Evolutionary conservation across 2,113 vertebrate genomes (phyloP), one percentile per base, ranked within the genome.

Genomic region (Oreotrochilus melanogaster): DNA sequence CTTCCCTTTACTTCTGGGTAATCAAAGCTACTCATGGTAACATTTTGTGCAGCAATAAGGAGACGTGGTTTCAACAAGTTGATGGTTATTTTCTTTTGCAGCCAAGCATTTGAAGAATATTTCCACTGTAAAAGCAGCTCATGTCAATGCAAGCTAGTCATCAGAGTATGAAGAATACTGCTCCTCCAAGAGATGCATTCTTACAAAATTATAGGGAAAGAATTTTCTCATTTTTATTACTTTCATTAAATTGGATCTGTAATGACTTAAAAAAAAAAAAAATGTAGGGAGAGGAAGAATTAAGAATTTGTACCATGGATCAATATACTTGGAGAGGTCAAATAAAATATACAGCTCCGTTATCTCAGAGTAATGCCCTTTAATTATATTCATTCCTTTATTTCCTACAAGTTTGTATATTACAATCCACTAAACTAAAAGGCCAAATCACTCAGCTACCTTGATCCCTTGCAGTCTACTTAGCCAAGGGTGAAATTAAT

Each of bases 401-500:
- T 88, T 92, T 94, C 60, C 70, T 86, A 80, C 24, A 47, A 89
- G 65, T 86, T 60, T 78, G 56, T 39, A 66, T 70, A 74, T 57
- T 88, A 35, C 23, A 95, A 86, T 92, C 82, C 30, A 73, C 72
- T 78, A 89, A 88, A 85, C 24, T 42, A 61, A 81, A 86, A 71
- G 56, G 42, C 71, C 60, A 90, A 76, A 86, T 90, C 70, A 66
- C 62, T 86, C 72, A 88, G 66, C 62, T 95, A 80, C 51, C 33
- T 76, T 64, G 65, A 87, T 93, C 48, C 45, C 57, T 81, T 45
- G 64, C 30, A 86, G 47, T 22, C 30, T 89, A 88, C 37, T 78
- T 76, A 89, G 60, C n/a, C 78, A 95, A 80, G 42, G 27, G 56
- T 94, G 81, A 94, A 97, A 97, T 91, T 70, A 89, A 88, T 82